Evolutionary conservation across 2,888 invertebrate species (phyloP), one percentile per base, ranked within the genome.

Genomic region (Dione vanillae): DNA sequence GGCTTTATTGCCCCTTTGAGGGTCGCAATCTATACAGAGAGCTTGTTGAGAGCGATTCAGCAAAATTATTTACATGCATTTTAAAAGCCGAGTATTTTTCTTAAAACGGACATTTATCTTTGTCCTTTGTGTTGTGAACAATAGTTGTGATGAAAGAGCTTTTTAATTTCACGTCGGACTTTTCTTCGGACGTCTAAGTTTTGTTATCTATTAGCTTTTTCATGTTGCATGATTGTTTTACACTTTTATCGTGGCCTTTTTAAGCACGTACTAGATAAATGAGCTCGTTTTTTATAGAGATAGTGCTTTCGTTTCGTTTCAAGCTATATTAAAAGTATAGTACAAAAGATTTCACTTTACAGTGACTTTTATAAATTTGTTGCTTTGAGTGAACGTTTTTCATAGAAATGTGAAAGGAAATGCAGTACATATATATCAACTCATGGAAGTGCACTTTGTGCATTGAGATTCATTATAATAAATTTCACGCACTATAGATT

Each of bases 111-210:
- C 12, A 64, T 49, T 74, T 45, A 56, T 74, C 72, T 72, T n/a
- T n/a, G 58, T 70, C 75, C 79, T 80, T 81, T 83, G 78, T 79
- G 74, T 70, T 74, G 67, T 67, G 77, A 80, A 82, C 81, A 82
- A 84, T 80, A 78, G 78, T 68, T 52, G 67, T 59, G 62, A 70
- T 71, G 76, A 76, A 74, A 74, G 77, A 74, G 75, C 75, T 73
- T 79, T 85, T 83, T 82, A 83, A 82, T 84, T 84, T 83, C 77
- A 80, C 78, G 78, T 77, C 72, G 67, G 75, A 79, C 76, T 75
- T 77, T 75, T 77, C 67, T 67, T 56, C n/a, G 68, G 69, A 75
- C 71, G 77, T 51, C 75, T 74, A 70, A 77, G 73, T 78, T 73
- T 70, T 65, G 66, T 56, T 67, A 64, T 64, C 67, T 70, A 70